Evolutionary conservation across 2,888 invertebrate species (phyloP), one percentile per base, ranked within the genome.

Genomic region (Isoperla grammatica): DNA sequence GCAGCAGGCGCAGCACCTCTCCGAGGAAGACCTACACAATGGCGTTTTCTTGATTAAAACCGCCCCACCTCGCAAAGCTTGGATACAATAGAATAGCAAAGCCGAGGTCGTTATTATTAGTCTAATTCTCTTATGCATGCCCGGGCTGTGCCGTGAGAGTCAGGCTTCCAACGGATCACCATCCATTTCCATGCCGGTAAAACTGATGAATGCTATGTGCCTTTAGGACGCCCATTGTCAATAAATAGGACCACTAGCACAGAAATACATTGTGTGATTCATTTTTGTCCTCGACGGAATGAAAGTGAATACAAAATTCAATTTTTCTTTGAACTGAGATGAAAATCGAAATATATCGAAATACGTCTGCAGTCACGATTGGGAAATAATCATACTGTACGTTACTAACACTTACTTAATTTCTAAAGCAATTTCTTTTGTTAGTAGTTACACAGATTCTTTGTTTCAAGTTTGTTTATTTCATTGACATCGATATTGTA

Each of bases 21-120:
- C 20, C 46, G 46, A 37, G 53, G 37, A 50, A 39, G 53, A 37
- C 15, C 11, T 45, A 19, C 11, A 53, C 53, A 53, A 53, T 37
- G 37, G 39, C 35, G 46, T 53, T 39, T 19, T 15, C 53, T 37
- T 53, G 53, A 53, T 53, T 53, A 53, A 53, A 53, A 53, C 37
- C n/a, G 53, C 53, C 15, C 45, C 11, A 45, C 45, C 45, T 39
- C 49, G 15, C 12, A n/a, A 15, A 17, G 12, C 39, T 39, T 12
- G 17, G 11, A 53, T 13, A 53, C 53, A 53, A 53, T 53, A 12
- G 19, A 39, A 37, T 17, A 53, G 37, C 35, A 53, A 19, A 53
- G 19, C n/a, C 20, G 45, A 5, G 45, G 11, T 15, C 17, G 53
- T 53, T 53, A 53, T 53, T 53, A 37, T 53, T 53, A 53, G 53